Conservation (phyloP, 2,797 vertebrate genomes). For the Pristis pectinata region DNA sequence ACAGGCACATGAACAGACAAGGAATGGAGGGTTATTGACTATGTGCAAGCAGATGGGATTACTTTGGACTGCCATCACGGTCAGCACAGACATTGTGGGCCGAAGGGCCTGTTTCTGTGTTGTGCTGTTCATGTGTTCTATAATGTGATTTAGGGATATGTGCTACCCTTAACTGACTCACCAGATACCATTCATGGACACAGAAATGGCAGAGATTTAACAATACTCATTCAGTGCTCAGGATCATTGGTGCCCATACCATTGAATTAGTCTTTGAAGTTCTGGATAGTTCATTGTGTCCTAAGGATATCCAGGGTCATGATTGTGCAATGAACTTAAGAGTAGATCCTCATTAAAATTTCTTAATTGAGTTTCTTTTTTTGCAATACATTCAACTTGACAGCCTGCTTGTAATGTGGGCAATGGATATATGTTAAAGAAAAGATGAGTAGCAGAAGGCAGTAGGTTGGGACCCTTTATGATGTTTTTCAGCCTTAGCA, state of each 20-base stretch:
- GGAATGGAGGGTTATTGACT: too few relatives aligned
- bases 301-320: not conserved
- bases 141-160: not conserved
- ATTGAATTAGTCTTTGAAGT: not conserved
- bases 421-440: too few relatives aligned
- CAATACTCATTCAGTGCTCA: not conserved
- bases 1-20: too few relatives aligned
- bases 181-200: not conserved
- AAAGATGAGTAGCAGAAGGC: not conserved
- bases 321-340: not conserved
- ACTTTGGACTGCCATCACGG: too few relatives aligned
- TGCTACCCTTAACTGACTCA: not conserved
- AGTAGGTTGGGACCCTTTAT: not conserved
- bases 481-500: not conserved
- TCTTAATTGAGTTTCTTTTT: not conserved
- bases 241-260: not conserved
- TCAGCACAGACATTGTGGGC: too few relatives aligned
- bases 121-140: too few relatives aligned
- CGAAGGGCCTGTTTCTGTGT: too few relatives aligned
- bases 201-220: too few relatives aligned
- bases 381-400: not conserved
- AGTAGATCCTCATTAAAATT: not conserved
- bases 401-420: not conserved
- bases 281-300: not conserved
- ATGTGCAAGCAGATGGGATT: too few relatives aligned